Base-by-base conservation (phyloP, 1,140 invertebrate species). In the Varroa destructor region DNA sequence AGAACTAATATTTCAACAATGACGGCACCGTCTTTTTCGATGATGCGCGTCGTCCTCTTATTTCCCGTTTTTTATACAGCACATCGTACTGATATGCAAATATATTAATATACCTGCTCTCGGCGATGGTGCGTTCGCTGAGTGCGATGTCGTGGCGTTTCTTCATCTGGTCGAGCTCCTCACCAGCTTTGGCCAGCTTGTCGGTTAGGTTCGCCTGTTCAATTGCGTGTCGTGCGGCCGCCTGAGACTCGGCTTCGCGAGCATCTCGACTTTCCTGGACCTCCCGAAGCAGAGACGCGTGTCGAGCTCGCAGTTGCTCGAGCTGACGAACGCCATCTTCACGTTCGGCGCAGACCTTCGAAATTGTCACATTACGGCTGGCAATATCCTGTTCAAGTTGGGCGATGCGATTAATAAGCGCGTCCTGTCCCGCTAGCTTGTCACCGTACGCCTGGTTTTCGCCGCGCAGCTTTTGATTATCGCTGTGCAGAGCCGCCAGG, bases 381-480 rank as follows among this genome's bases (percentile, higher is more conserved):
- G 46, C 61, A 40, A 67, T 46, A 46, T 67, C 61, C 61, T 67
- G 61, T 67, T 67, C 61, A 12, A 67, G 36, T 12, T 40, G 40
- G 8, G 61, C 61, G 61, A 67, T 67, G 61, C 61, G 61, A 40
- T 67, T 67, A 37, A 67, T 67, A 12, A 67, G 61, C 3, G 61
- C 61, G 36, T 67, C 61, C 36, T 67, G 61, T 40, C 61, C 61
- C 46, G 40, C 46, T 46, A 43, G 61, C 37, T 67, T 67, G 40
- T 67, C 61, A 8, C 61, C 61, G 61, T 67, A 67, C 12, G 46
- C 40, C 46, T 67, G 61, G 61, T 25, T 67, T 46, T 67, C 61
- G 12, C 40, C 40, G 10, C 61, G 61, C 12, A 67, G 61, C 46
- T 67, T 67, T 67, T 12, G 10, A 37, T 67, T 67, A 14, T 67